phyloP scores from a whole-genome alignment of 37 sponge, comb jelly and placozoan genomes.

The Cliona cf. orientalis region DNA sequence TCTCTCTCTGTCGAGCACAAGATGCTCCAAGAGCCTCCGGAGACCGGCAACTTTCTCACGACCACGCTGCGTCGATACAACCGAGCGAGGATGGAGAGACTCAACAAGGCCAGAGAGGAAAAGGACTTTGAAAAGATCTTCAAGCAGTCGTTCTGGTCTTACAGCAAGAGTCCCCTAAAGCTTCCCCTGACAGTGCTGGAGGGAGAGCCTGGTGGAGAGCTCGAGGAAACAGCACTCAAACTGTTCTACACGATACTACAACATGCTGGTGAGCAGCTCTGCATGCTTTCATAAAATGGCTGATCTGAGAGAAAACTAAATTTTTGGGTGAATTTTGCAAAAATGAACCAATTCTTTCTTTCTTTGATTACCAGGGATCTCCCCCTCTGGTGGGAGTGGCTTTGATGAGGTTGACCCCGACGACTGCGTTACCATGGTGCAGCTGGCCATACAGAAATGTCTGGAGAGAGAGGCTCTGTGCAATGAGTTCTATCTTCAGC shows the following conservation, averaged over 20 bases:
- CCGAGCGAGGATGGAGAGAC: constrained; percentile 66
- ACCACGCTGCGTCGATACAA: constrained; percentile 89
- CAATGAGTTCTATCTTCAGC: constrained; percentile 95
- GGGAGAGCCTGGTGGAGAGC: constrained; percentile 77
- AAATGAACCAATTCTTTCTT: background rate
- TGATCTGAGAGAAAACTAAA: too few relatives aligned
- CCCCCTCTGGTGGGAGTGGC: constrained; percentile 60
- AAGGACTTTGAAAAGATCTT: constrained; percentile 93
- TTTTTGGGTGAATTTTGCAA: too few relatives aligned
- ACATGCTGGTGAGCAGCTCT: constrained; percentile 74
- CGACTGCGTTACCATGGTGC: constrained; percentile 79
- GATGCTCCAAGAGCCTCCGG: constrained; percentile 84
- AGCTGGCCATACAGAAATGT: constrained; percentile 89
- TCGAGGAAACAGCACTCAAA: constrained; percentile 78
- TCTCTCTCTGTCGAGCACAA: constrained; percentile 85
- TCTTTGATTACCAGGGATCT: constrained; percentile 56
- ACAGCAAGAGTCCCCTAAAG: constrained; percentile 83
- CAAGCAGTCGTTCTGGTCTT: constrained; percentile 95
- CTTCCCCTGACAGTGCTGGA: constrained; percentile 81
- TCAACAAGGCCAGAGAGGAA: constrained; percentile 72
- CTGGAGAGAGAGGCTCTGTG: constrained; percentile 93
- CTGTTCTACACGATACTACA: constrained; percentile 85
- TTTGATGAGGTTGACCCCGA: constrained; percentile 74
- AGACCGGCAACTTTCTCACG: constrained; percentile 87
- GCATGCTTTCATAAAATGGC: too few relatives aligned